Evolutionary conservation across 2,888 invertebrate species (phyloP).

Genomic region (Embidobia sp.): DNA sequence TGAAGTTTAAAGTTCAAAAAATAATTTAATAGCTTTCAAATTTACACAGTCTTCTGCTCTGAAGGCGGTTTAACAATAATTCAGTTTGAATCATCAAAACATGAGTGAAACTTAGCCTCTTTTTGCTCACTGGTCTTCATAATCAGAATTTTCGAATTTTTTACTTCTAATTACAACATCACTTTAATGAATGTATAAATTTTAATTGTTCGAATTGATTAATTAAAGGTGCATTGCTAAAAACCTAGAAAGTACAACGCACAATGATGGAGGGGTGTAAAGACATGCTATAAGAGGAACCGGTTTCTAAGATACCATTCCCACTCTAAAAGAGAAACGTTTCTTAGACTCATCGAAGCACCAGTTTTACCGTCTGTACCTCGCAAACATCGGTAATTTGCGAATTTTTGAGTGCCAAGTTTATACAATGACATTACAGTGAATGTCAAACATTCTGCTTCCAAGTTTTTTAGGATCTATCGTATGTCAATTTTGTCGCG

Average conservation of each 20-base stretch:
- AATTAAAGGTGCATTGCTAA: constrained; percentile 57
- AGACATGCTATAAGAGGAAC: constrained; percentile 65
- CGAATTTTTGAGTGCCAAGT: constrained; percentile 52
- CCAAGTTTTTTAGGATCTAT: not conserved
- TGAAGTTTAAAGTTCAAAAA: too few relatives aligned
- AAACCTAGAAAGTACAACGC: constrained; percentile 59
- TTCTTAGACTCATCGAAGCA: constrained; percentile 66
- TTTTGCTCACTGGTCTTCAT: too few relatives aligned
- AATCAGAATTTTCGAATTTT: too few relatives aligned
- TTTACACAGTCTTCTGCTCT: too few relatives aligned
- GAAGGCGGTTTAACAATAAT: too few relatives aligned
- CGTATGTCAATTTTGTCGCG: constrained; percentile 2
- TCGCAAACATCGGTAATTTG: constrained; percentile 48
- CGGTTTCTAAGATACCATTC: constrained; percentile 66
- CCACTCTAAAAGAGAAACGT: constrained; percentile 66
- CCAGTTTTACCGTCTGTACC: constrained; percentile 52
- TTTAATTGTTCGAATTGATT: constrained; percentile 23
- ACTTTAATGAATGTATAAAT: constrained; percentile 10
- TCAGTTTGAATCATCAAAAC: too few relatives aligned
- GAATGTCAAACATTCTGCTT: constrained; percentile 18
- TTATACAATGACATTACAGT: constrained; percentile 41
- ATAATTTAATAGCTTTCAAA: too few relatives aligned
- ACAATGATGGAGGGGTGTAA: constrained; percentile 60
- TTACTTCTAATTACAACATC: not conserved
- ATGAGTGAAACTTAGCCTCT: too few relatives aligned